Evolutionary conservation across 2,113 vertebrate genomes (phyloP), one percentile per base, ranked within the genome.

Genomic region (Eulemur rufifrons): DNA sequence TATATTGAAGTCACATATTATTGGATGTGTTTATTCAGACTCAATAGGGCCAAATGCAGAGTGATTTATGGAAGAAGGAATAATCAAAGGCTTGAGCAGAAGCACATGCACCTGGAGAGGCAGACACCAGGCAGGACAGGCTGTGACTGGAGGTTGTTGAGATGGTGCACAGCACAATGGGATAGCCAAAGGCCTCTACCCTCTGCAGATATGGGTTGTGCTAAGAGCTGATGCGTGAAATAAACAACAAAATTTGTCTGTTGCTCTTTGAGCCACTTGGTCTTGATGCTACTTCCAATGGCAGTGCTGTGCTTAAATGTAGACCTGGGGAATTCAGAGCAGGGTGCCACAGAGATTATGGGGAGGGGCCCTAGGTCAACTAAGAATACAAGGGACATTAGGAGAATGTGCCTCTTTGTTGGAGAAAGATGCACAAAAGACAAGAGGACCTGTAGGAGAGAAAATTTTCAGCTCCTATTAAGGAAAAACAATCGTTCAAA

Each of bases 1-100:
- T 94, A 92, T 96, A 96, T 88, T 95, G 95, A 90, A 97, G 97
- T 94, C 95, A 96, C 95, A 94, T 80, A 82, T 97, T 97, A 97
- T 76, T 90, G 25, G 91, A 95, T 89, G 71, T 97, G 92, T 97
- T 97, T 96, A 96, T 59, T 59, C 96, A 89, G 76, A 95, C 66
- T 82, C 85, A 69, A 52, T 76, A 94, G 86, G 88, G 84, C 73
- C 39, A 94, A 96, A 96, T 21, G 77, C 82, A 94, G 77, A 69
- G 92, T 86, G 63, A 71, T 85, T 88, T 80, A 93, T 95, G 73
- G 86, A 96, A 68, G 68, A 93, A 59, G 39, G 94, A 94, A 83
- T 52, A 82, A 87, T 66, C 96, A 84, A 95, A 87, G 18, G 73
- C 78, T 21, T 27, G 89, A 90, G 95, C 15, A 84, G 52, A 85